Base-by-base conservation (phyloP, 2,113 vertebrate species). In the Toxostoma redivivum region DNA sequence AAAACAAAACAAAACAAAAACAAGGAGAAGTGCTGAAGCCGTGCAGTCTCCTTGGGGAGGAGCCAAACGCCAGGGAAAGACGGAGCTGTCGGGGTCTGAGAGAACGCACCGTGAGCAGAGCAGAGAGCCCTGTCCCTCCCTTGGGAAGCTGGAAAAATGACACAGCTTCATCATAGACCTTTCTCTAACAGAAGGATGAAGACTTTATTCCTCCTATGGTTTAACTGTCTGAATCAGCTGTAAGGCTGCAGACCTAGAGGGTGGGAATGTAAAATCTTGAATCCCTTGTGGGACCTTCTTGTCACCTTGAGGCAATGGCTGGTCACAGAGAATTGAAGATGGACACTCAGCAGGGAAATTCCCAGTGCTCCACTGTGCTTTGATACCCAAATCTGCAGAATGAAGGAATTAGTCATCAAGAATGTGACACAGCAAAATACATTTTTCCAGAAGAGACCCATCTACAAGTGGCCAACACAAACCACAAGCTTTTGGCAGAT, bases 41-140 rank as follows among this genome's bases (percentile, higher is more conserved):
- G 12, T 2, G 60, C n/a, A 27, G 28, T 28, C 15, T 84, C 80
- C 91, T 74, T 89, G 86, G 60, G 86, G 80, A 94, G 86, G 91
- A 95, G 92, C 64, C 91, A 91, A 77, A 92, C 0, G 5, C 81
- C 91, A 66, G 42, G 37, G 80, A 95, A 95, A 92, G 93, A 4
- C 2, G 2, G 77, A 80, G 83, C n/a, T 40, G 58, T 4, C 0
- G 0, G 77, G 85, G 53, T 51, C 58, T 11, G 83, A 81, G 67
- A 40, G 40, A 40, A 40, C 40, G 54, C 50, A 37, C 23, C 33
- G 0, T 0, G 2, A 28, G 48, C 5, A 1, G 48, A 85, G 51
- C 50, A 27, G 0, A 0, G 72, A n/a, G 4, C 30, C 25, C 72
- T 2, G 4, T 11, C 48, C 37, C 54, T 24, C 15, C 35, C 44